Evolutionary conservation across 1,140 invertebrate genomes (phyloP), one percentile per base, ranked within the genome.

Genomic region (Vanessa atalanta): DNA sequence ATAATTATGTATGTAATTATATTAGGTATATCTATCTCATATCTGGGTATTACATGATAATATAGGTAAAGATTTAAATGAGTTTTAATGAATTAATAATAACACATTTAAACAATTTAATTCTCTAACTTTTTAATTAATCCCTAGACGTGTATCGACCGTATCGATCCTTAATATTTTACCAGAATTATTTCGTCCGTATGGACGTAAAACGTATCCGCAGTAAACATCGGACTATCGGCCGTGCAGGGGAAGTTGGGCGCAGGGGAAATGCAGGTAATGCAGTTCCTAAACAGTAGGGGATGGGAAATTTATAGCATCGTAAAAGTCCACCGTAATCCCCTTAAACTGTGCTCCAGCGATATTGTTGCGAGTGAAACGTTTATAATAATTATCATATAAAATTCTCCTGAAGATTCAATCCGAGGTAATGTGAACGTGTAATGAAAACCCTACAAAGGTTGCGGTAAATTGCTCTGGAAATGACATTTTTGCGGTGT

Each of bases 321-420:
- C 74, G 67, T 76, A 76, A 72, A 76, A 47, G 65, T 76, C 74
- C 20, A 11, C 15, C 37, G 69, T 72, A 76, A 76, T 76, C 74
- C 69, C 47, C 20, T 53, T 31, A 51, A 50, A 51, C 65, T 66
- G 64, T 13, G 3, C 64, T 65, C 47, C n/a, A 51, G 20, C 20
- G 65, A 51, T 37, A 51, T n/a, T 65, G 14, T 64, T 37, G 65
- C 11, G 13, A 53, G 20, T 37, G 51, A 66, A 66, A 31, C 26
- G 65, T 15, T 26, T 48, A 14, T 9, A 15, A 66, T 66, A 51
- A 50, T 66, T 31, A 61, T 14, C 20, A 26, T 2, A 14, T 31
- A 61, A 61, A 26, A 61, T 61, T 37, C 57, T 43, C 15, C 20
- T 14, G 14, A 37, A 61, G 57, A 37, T 37, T 37, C 23, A 37